Evolutionary conservation across 2,888 invertebrate genomes (phyloP).

Genomic region (Bibio marci): DNA sequence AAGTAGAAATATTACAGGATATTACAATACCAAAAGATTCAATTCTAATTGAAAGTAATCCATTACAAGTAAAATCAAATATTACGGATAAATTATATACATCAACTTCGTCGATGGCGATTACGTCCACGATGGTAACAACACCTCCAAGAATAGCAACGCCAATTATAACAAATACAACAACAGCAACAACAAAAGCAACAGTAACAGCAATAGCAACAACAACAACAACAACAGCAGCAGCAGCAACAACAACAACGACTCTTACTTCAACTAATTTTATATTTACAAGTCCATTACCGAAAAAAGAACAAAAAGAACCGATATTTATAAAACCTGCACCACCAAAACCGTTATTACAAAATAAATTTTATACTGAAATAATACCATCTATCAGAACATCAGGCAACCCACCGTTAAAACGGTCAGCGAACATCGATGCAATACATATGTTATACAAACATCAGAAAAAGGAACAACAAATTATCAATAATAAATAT

Average conservation of each 20-base stretch:
- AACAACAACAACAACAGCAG: conserved; percentile 1
- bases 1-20: too few species aligned
- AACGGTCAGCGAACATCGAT: conserved; percentile 23
- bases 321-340: background rate
- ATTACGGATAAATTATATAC: too few species aligned
- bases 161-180: too few species aligned
- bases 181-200: too few species aligned
- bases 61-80: conserved; percentile 10
- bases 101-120: background rate
- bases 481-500: too few species aligned
- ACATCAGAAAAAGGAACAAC: too few species aligned
- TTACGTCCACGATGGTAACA: background rate
- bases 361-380: too few species aligned
- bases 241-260: conserved; percentile 4
- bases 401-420: conserved; percentile 15
- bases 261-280: conserved; percentile 5
- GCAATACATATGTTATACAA: too few species aligned
- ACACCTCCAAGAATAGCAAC: background rate
- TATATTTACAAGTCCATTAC: conserved; percentile 8
- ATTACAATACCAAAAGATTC: too few species aligned
- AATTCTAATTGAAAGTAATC: too few species aligned
- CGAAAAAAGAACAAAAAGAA: background rate
- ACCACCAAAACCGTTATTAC: background rate
- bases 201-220: conserved; percentile 4
- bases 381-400: too few species aligned